Evolutionary conservation across 2,797 vertebrate species (phyloP).

Genomic region (Sciurus carolinensis): DNA sequence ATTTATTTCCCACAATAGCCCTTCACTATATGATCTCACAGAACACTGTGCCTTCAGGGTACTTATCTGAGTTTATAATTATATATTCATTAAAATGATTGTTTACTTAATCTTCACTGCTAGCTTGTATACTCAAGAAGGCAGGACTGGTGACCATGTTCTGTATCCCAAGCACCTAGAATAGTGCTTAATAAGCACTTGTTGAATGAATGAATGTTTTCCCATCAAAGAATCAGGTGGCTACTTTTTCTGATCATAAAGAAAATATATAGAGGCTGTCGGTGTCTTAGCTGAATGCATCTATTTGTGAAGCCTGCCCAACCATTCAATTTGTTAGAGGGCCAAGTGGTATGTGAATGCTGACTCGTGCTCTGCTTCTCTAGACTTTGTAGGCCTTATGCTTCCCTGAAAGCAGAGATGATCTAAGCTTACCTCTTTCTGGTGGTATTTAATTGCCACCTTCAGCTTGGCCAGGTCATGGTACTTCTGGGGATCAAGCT

Average conservation of each 20-base stretch:
- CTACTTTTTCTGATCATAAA: conserved; percentile 12
- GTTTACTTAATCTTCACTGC: conserved; percentile 16
- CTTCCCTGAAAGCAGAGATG: conserved; percentile 29
- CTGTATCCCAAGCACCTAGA: neutral
- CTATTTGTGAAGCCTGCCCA: neutral
- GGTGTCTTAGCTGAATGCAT: neutral
- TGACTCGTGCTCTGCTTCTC: conserved; percentile 18
- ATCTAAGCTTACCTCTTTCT: conserved; percentile 93
- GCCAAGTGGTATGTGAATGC: neutral
- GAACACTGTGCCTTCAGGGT: conserved; percentile 16
- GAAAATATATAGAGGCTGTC: conserved; percentile 36
- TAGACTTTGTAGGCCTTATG: neutral
- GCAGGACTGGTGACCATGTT: neutral
- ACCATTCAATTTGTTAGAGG: conserved; percentile 5
- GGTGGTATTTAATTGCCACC: conserved; percentile 99
- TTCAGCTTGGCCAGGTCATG: conserved; percentile 98
- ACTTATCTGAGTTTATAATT: conserved; percentile 6
- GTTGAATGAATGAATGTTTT: conserved; percentile 25
- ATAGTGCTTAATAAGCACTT: neutral
- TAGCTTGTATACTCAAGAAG: conserved; percentile 5
- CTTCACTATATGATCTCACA: conserved; percentile 22
- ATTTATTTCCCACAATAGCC: conserved; percentile 10
- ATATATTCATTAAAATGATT: neutral
- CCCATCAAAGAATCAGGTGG: conserved; percentile 22
- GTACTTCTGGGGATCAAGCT: conserved; percentile 95